phyloP scores from a whole-genome alignment of 2,113 vertebrate genomes.

The Emydura subglobosa region DNA sequence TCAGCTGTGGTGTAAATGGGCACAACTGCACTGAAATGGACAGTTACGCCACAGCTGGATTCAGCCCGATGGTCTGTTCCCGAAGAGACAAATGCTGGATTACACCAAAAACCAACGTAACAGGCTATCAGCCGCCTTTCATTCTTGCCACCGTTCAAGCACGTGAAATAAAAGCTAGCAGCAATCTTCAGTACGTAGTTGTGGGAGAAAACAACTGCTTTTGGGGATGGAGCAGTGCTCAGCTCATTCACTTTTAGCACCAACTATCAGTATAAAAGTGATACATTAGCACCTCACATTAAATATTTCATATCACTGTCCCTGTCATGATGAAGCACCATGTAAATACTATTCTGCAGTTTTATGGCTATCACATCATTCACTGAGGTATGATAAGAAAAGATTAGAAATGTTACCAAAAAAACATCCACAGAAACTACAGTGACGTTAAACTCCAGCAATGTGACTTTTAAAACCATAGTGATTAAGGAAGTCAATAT shows the following conservation, averaged over 20 bases:
- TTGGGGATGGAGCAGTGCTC: neutral
- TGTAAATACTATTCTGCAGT: conserved; percentile 66
- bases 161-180: neutral
- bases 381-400: conserved; percentile 87
- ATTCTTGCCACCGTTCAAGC: conserved; percentile 43
- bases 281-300: conserved; percentile 74
- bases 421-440: conserved; percentile 70
- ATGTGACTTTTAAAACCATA: conserved; percentile 27
- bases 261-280: conserved; percentile 65
- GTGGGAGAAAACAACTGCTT: neutral
- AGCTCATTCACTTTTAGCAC: conserved; percentile 55
- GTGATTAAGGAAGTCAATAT: conserved; percentile 31
- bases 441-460: neutral
- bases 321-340: conserved; percentile 85
- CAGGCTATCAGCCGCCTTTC: neutral
- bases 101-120: neutral
- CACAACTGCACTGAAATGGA: neutral
- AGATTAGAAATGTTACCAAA: conserved; percentile 45
- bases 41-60: neutral
- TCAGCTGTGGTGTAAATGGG: neutral
- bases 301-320: conserved; percentile 64
- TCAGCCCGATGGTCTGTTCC: conserved; percentile 4
- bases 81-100: neutral
- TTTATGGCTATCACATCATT: conserved; percentile 84
- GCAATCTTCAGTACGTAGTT: conserved; percentile 4